Evolutionary conservation across 53 echinoderm and acorn worm species (phyloP).

Genomic region (Actinopyga echinites): DNA sequence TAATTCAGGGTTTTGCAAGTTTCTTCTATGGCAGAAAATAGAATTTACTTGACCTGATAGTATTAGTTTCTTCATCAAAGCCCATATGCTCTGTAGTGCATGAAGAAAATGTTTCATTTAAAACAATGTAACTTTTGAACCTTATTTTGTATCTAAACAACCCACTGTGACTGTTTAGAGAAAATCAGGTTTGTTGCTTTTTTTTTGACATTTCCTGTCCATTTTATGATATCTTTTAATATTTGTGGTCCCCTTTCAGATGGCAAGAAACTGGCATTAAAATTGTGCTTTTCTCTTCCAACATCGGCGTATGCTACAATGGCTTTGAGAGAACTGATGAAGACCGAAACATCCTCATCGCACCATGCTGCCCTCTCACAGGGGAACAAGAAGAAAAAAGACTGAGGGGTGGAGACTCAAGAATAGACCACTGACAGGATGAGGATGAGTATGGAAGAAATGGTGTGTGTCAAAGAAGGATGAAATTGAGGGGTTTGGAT

Average conservation of each 20-base stretch:
- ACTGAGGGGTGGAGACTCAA: background rate
- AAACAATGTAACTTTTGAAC: background rate
- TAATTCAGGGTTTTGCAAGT: no score
- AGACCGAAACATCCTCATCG: slow-evolving; percentile 78
- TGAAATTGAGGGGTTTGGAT: no score
- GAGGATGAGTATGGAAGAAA: no score
- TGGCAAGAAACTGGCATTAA: slow-evolving; percentile 69
- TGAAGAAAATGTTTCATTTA: background rate
- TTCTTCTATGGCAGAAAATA: no score
- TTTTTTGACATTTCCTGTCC: background rate
- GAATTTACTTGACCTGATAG: no score
- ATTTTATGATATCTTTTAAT: slow-evolving; percentile 3
- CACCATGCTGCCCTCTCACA: slow-evolving; percentile 63
- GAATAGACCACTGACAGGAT: no score
- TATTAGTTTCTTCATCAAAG: no score
- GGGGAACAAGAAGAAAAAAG: background rate
- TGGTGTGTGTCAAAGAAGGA: no score
- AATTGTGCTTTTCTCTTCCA: slow-evolving; percentile 79
- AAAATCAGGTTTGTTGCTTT: background rate
- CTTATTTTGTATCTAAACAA: background rate
- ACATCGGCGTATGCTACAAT: slow-evolving; percentile 93
- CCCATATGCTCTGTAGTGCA: no score
- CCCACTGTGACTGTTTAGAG: background rate
- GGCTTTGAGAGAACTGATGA: slow-evolving; percentile 92
- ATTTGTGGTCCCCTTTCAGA: slow-evolving; percentile 56